These are phyloP conservation scores for Cervus canadensis DNA, from an alignment of 2,113 vertebrate genomes.

Conservation along the genomic window DNA sequence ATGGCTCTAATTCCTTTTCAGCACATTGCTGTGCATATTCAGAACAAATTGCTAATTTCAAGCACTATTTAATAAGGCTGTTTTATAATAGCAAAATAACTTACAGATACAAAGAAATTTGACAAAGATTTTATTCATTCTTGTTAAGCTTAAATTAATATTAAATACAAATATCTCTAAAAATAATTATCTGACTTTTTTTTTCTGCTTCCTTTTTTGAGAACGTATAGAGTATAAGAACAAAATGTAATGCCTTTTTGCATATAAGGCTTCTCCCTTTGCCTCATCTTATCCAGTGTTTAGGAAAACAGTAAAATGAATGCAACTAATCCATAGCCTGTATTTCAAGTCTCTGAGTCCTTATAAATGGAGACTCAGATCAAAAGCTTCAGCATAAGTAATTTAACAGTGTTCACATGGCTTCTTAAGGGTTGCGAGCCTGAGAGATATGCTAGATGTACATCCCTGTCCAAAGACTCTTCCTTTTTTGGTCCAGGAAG, in stretches of 20 bases:
- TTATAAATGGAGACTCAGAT: not conserved
- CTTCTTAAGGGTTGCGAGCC: not conserved
- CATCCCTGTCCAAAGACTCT: not conserved
- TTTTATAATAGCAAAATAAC: constrained; percentile 38
- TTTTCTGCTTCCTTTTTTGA: not conserved
- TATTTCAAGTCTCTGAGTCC: not conserved
- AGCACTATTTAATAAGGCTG: not conserved
- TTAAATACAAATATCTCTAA: constrained; percentile 1
- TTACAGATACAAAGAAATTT: not conserved
- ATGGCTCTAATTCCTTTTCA: not conserved
- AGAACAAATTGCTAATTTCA: constrained; percentile 18
- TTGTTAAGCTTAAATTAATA: not conserved
- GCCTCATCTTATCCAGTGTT: not conserved
- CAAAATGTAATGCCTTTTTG: not conserved
- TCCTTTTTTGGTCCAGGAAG: not conserved
- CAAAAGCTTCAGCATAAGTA: not conserved
- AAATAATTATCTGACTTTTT: not conserved
- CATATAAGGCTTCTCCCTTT: not conserved
- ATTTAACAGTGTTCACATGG: not conserved
- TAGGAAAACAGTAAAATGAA: not conserved
- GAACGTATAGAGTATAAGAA: not conserved
- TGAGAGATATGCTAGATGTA: not conserved
- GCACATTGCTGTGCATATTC: not conserved
- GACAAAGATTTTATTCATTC: not conserved
- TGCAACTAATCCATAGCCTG: not conserved